Percentiles rank a stretch among this genome's conserved stretches.
Conservation (phyloP, 2,888 invertebrate genomes). For the Sesia bembeciformis region DNA sequence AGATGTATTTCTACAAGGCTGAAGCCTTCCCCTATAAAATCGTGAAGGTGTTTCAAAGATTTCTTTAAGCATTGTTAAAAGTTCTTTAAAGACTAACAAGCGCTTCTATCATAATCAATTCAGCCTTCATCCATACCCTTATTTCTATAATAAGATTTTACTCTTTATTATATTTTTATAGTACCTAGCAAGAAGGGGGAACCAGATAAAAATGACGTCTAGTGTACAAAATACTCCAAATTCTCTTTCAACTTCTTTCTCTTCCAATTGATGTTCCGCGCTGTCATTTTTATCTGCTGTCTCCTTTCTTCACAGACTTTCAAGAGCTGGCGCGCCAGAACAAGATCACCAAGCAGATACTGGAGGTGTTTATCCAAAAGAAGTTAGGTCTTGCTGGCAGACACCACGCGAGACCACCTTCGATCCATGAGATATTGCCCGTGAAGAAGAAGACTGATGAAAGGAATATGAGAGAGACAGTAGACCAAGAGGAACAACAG, state of each 20-base stretch:
- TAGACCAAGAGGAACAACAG: constrained; percentile 16
- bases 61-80: too few species aligned
- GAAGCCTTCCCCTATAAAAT: too few species aligned
- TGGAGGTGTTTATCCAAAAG: constrained; percentile 82
- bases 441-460: constrained; percentile 41
- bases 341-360: constrained; percentile 83
- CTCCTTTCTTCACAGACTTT: constrained; percentile 64
- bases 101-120: too few species aligned
- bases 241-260: constrained; percentile 12
- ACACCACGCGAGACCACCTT: constrained; percentile 66
- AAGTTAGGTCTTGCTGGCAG: constrained; percentile 74
- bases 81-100: too few species aligned
- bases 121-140: too few species aligned
- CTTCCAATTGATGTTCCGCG: constrained; percentile 21
- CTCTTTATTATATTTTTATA: too few species aligned
- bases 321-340: constrained; percentile 83
- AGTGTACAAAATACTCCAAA: constrained; percentile 9
- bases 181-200: constrained; percentile 34
- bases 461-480: constrained; percentile 23
- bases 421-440: constrained; percentile 79
- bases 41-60: too few species aligned
- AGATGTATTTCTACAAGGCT: too few species aligned
- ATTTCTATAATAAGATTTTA: too few species aligned
- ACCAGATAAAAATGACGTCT: constrained; percentile 71
- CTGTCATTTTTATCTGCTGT: constrained; percentile 70